Evolutionary conservation across 2,888 invertebrate species (phyloP).

Genomic region (Brachyptera risi): DNA sequence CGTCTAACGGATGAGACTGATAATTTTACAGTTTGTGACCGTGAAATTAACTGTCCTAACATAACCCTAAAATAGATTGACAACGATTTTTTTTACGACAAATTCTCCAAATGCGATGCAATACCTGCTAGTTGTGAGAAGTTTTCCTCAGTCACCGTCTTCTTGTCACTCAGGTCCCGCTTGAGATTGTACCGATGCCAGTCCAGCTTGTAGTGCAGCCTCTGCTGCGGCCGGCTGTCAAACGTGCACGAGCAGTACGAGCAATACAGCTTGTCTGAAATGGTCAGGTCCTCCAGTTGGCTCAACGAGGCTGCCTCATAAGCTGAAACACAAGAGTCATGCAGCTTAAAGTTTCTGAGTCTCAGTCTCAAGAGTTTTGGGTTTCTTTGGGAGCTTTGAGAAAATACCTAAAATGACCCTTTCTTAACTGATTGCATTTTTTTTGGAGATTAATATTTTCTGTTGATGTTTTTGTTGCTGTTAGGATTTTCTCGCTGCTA

Average conservation of each 20-base stretch:
- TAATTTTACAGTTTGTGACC: too few relatives aligned
- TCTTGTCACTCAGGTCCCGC: constrained; percentile 80
- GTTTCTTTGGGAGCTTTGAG: too few relatives aligned
- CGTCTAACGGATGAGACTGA: too few relatives aligned
- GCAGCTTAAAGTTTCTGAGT: too few relatives aligned
- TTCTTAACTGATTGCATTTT: background rate
- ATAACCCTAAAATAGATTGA: too few relatives aligned
- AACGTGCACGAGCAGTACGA: background rate
- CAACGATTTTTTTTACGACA: too few relatives aligned
- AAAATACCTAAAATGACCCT: too few relatives aligned
- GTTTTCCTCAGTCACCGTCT: constrained; percentile 81
- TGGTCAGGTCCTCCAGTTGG: background rate
- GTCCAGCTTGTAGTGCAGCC: constrained; percentile 91
- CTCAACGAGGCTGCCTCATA: too few relatives aligned
- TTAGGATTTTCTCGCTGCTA: background rate
- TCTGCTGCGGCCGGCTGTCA: constrained; percentile 49
- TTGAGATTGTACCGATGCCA: constrained; percentile 97
- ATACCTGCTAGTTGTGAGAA: constrained; percentile 51
- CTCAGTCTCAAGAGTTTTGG: too few relatives aligned
- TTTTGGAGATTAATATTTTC: background rate
- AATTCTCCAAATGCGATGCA: too few relatives aligned
- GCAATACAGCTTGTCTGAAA: background rate
- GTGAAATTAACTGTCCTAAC: too few relatives aligned
- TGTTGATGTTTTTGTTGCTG: background rate
- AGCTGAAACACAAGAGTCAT: too few relatives aligned